Conservation (phyloP, 2,888 invertebrate species). For the Dioctria linearis region DNA sequence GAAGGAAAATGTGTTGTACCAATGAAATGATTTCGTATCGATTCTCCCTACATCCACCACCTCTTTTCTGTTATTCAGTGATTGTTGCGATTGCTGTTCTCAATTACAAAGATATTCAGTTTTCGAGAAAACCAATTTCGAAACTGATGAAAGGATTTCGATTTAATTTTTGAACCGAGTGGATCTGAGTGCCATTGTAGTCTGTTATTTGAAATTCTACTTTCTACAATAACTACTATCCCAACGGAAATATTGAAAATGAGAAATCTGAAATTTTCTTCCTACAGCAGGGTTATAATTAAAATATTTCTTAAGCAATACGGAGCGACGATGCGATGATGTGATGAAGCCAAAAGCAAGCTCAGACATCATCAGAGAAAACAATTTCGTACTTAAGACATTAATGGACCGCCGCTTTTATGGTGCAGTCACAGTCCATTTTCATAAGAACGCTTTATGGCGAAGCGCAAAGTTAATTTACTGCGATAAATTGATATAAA, state of each 20-base stretch:
- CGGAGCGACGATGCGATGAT: not conserved
- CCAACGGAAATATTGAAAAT: not conserved
- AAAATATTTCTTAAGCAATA: not conserved
- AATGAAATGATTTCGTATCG: not conserved
- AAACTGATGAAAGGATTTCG: constrained; percentile 38
- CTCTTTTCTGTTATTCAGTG: no score
- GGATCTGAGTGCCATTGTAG: constrained; percentile 6
- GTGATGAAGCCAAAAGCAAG: not conserved
- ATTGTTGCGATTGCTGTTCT: not conserved
- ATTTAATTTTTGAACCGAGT: constrained; percentile 20
- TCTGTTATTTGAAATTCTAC: constrained; percentile 19
- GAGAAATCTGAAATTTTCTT: not conserved
- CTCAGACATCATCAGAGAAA: not conserved
- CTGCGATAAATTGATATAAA: not conserved
- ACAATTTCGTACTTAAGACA: not conserved
- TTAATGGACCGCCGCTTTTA: not conserved
- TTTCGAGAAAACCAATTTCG: constrained; percentile 16
- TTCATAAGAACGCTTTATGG: not conserved
- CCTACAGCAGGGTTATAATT: not conserved
- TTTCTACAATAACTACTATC: not conserved
- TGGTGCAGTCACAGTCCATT: not conserved
- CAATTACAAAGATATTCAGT: not conserved
- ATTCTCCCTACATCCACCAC: not conserved
- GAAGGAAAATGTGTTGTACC: constrained; percentile 14
- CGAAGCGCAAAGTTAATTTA: not conserved